Base-by-base conservation (phyloP, 2,797 vertebrate genomes). In the Falco cherrug region DNA sequence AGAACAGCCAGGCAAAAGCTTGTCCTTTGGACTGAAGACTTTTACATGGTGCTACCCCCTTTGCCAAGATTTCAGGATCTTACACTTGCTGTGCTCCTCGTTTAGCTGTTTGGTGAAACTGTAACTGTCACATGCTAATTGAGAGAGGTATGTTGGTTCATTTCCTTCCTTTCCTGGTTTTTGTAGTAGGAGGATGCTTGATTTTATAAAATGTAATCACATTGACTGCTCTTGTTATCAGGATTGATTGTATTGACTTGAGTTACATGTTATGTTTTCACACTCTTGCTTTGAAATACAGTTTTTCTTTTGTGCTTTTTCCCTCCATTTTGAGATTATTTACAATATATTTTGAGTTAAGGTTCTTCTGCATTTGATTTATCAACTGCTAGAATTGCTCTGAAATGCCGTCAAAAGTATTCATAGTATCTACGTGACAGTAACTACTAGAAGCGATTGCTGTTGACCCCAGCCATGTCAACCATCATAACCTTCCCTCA, bases 121-220 rank as follows among this genome's bases (percentile, higher is more conserved):
- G 51, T 83, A 87, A 75, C 81, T 93, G 65, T 87, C 76, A 80
- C 59, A 65, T 73, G 45, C 81, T 95, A 70, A 88, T 92, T 59
- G 56, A 83, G 64, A 74, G 48, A 39, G 57, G 33, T 21, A 88
- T 91, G 69, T 69, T 88, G n/a, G 79, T 92, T 90, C 29, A 61
- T 95, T 83, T 94, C 78, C 89, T 94, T 95, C 92, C 87, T 95
- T 90, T 69, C 50, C 68, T 86, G 69, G 16, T 53, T 96, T 92
- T 90, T 5, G 3, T 83, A 95, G 82, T 51, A 94, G 84, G 79
- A 96, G 89, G 88, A 94, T 83, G 54, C 79, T 93, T 93, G 95
- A 96, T 97, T 96, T 94, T 95, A 96, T 96, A 95, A 95, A 96
- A 94, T 75, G 90, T 92, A 97, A 97, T 97, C 97, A 86, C 86